Base-by-base conservation (phyloP, 1,140 invertebrate genomes). In the Sycophaga agraensis region DNA sequence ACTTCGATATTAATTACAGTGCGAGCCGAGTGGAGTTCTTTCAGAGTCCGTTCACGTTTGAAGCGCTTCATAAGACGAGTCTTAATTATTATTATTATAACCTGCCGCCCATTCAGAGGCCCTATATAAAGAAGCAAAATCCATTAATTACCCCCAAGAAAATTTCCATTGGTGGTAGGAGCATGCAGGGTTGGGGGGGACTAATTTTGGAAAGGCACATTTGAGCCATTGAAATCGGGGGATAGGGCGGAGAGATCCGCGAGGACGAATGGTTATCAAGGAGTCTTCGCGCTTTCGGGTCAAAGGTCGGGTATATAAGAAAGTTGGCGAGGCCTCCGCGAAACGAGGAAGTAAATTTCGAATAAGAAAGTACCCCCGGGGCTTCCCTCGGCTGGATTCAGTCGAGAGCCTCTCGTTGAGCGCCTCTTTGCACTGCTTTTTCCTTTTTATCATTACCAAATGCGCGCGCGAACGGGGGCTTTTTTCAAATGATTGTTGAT, bases 251-350 rank as follows among this genome's bases (percentile, higher is more conserved):
- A n/a, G n/a, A n/a, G n/a, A 43, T 26, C 4, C 9, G 17, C 16
- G 48, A 35, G 40, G 22, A 56, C 43, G 26, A 56, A 56, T 56
- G 54, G 54, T 56, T 26, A 56, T 56, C 28, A 56, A 56, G 31
- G 26, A 45, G 31, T 16, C 6, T 14, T 12, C 39, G 40, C 40
- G 6, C 24, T 46, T 46, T 46, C 22, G 24, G 22, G 43, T 31
- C 21, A 17, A 48, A 46, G 14, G 19, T 35, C 19, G 22, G 5
- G 12, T 5, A 2, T 46, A 43, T 12, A 46, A 46, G 43, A 24
- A 46, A 46, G 22, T 46, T 46, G 43, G 21, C 14, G 0, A 34
- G 12, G 31, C 31, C n/a, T 16, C 40, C 26, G 22, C 26, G 22
- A 46, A 26, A 46, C 14, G 14, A 57, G 28, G 34, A 58, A 58